Conservation (phyloP, 2,888 invertebrate species). For the Sicus ferrugineus region DNA sequence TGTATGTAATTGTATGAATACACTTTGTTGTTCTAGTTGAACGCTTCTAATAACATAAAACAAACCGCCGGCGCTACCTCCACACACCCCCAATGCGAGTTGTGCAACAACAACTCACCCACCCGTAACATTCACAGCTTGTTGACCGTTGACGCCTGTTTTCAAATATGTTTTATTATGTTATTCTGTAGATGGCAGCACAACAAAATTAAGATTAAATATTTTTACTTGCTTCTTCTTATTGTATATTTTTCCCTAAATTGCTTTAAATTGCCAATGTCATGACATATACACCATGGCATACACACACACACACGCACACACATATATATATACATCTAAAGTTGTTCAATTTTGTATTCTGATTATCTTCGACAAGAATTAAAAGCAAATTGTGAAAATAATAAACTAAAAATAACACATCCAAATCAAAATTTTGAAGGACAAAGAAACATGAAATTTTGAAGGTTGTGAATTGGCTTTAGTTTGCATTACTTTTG, state of each 20-base stretch:
- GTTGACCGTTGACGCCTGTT: slow-evolving; percentile 3
- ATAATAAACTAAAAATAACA: background rate
- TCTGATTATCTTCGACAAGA: background rate
- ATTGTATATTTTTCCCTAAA: background rate
- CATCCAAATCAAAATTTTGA: slow-evolving; percentile 9
- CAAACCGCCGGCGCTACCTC: background rate
- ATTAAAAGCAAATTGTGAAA: background rate
- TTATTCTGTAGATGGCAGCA: background rate
- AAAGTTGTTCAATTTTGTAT: background rate
- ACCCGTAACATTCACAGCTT: slow-evolving; percentile 5
- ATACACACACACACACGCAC: background rate
- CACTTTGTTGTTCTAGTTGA: background rate
- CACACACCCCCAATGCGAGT: background rate
- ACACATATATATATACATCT: background rate
- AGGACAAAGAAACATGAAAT: slow-evolving; percentile 3
- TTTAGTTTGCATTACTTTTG: too few relatives aligned
- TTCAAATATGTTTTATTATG: background rate
- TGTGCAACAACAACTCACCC: background rate
- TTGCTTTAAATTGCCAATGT: background rate
- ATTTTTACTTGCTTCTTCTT: background rate
- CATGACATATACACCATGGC: background rate
- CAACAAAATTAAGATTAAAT: background rate
- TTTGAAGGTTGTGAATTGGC: background rate
- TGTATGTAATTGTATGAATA: background rate
- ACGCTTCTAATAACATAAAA: background rate